A percentile compares a stretch with the other conserved stretches of the same genome.
Evolutionary conservation across 2,113 vertebrate species (phyloP).

Genomic region (Glareola pratincola): DNA sequence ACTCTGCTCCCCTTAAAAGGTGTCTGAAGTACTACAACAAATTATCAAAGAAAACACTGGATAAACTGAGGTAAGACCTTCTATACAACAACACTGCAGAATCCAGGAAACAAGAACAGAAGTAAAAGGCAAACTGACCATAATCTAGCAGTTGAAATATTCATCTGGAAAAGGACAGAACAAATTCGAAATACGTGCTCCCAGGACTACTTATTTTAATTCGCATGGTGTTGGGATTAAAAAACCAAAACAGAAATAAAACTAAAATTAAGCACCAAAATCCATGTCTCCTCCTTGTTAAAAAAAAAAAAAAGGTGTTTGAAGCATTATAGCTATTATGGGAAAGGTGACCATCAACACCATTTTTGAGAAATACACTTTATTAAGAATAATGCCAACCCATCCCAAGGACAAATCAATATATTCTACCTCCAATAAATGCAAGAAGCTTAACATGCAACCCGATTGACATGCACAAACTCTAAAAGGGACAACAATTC

Average conservation of each 20-base stretch:
- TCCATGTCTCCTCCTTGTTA: neutral
- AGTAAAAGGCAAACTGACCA: neutral
- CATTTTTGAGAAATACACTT: neutral
- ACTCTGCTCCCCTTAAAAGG: conserved; percentile 90
- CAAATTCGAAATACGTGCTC: neutral
- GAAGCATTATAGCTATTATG: neutral
- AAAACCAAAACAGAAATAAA: neutral
- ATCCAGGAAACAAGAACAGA: neutral
- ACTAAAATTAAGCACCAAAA: neutral
- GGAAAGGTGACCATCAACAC: neutral
- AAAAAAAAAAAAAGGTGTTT: neutral
- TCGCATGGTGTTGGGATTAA: neutral
- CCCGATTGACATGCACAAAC: neutral
- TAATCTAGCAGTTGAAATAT: neutral
- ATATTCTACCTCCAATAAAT: neutral
- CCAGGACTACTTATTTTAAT: neutral
- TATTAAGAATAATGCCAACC: neutral
- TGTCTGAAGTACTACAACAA: conserved; percentile 90
- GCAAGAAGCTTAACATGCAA: neutral
- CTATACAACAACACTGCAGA: neutral
- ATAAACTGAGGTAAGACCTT: neutral
- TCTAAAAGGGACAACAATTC: neutral
- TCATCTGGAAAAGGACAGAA: neutral
- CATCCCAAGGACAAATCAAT: neutral
- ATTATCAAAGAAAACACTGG: neutral